Conservation (phyloP, 1,140 invertebrate species). For the Cheumatopsyche charites region DNA sequence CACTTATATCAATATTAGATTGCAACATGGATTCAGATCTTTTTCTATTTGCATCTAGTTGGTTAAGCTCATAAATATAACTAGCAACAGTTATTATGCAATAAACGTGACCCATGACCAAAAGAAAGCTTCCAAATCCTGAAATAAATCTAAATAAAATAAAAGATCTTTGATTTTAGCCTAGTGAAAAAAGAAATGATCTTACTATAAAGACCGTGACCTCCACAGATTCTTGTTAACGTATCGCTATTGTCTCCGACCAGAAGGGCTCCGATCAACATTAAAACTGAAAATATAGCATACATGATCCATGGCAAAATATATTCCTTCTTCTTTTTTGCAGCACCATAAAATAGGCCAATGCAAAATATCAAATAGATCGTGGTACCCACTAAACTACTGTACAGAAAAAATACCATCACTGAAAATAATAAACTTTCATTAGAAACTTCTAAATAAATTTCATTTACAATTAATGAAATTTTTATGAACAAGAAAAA, state of each 20-base stretch:
- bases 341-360: slow-evolving; percentile 45
- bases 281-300: slow-evolving; percentile 33
- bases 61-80: slow-evolving; percentile 41
- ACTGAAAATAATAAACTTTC: slow-evolving; percentile 31
- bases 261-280: slow-evolving; percentile 34
- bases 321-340: slow-evolving; percentile 47
- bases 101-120: slow-evolving; percentile 42
- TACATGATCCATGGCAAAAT: slow-evolving; percentile 44
- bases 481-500: background rate
- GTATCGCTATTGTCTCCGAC: slow-evolving; percentile 42
- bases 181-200: background rate
- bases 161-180: background rate
- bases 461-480: too few species aligned
- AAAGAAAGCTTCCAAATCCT: slow-evolving; percentile 39
- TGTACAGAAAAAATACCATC: slow-evolving; percentile 47
- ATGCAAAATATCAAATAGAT: slow-evolving; percentile 46
- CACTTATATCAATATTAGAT: slow-evolving; percentile 32
- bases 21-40: slow-evolving; percentile 29
- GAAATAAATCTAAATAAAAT: slow-evolving; percentile 23
- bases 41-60: slow-evolving; percentile 30
- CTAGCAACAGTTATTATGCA: slow-evolving; percentile 45
- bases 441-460: background rate
- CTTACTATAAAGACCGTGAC: slow-evolving; percentile 43
- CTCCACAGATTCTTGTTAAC: slow-evolving; percentile 40
- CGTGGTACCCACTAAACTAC: slow-evolving; percentile 41